Percentiles rank a stretch among this genome's conserved stretches.
These are phyloP conservation scores for Arnoldichthys spilopterus DNA, from an alignment of 2,797 vertebrate species.

Conservation along the genomic window DNA sequence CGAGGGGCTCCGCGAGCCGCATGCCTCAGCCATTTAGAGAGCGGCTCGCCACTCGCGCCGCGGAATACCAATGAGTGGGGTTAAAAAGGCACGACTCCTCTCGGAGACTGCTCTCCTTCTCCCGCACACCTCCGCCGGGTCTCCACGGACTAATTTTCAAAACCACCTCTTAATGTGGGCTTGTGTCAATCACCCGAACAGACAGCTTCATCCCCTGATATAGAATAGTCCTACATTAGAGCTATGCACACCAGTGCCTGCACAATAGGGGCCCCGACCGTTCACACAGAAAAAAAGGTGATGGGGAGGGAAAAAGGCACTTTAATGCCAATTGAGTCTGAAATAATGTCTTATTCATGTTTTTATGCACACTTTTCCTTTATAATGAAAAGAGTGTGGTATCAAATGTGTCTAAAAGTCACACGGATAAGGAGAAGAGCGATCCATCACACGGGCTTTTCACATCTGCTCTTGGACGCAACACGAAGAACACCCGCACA, in stretches of 20 bases:
- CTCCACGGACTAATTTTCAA: constrained; percentile 99
- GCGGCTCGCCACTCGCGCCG: constrained; percentile 91
- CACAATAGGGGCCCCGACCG: constrained; percentile 82
- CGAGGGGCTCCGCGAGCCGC: constrained; percentile 91
- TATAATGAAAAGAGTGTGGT: constrained; percentile 43
- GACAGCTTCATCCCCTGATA: constrained; percentile 99
- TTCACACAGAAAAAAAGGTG: constrained; percentile 76
- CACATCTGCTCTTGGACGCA: constrained; percentile 75
- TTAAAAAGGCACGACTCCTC: constrained; percentile 99
- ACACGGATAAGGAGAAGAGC: constrained; percentile 31
- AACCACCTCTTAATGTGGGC: constrained; percentile 99
- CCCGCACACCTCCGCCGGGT: constrained; percentile 95
- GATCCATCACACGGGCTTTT: constrained; percentile 65
- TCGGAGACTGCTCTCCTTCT: constrained; percentile 96
- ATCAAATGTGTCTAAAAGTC: constrained; percentile 50
- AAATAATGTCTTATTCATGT: constrained; percentile 72
- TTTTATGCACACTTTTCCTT: constrained; percentile 59
- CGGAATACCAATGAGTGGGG: constrained; percentile 99
- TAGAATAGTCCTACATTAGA: constrained; percentile 96
- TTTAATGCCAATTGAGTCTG: constrained; percentile 84
- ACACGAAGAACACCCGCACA: constrained; percentile 61
- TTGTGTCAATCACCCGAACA: constrained; percentile 99
- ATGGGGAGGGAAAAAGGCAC: constrained; percentile 70
- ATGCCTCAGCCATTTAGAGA: constrained; percentile 99
- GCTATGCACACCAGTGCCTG: constrained; percentile 88